phyloP scores from a whole-genome alignment of 2,888 invertebrate genomes.

The Callyntrura sp. region DNA sequence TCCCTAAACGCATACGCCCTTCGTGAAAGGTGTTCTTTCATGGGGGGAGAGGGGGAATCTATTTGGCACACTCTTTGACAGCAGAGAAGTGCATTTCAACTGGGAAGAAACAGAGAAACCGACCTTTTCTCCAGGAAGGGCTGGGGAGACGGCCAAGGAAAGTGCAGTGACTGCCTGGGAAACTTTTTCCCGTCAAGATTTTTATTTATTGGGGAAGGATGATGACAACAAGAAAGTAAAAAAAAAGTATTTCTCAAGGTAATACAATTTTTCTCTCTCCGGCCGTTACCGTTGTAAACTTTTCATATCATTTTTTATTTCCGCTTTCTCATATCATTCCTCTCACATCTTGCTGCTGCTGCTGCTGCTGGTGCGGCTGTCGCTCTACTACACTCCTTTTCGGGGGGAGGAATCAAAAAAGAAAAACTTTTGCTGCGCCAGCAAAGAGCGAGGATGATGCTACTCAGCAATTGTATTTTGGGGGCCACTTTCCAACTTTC shows the following conservation, averaged over 20 bases:
- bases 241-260: not conserved
- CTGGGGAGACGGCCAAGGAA: no score
- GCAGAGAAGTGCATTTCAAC: no score
- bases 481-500: not conserved
- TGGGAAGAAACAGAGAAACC: no score
- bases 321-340: not conserved
- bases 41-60: no score
- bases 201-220: not conserved
- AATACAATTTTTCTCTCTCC: no score
- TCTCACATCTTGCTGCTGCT: constrained; percentile 32
- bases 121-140: no score
- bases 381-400: not conserved
- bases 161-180: not conserved
- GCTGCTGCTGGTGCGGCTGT: not conserved
- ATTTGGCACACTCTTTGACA: no score
- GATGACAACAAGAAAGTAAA: not conserved
- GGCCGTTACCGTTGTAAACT: no score
- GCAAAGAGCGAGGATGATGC: not conserved
- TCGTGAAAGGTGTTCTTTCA: no score
- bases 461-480: not conserved
- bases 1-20: no score
- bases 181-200: not conserved
- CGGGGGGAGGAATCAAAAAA: not conserved
- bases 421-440: not conserved
- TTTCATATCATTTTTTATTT: not conserved